phyloP scores from a whole-genome alignment of 2,888 invertebrate genomes.

The Ferdinandea cuprea region DNA sequence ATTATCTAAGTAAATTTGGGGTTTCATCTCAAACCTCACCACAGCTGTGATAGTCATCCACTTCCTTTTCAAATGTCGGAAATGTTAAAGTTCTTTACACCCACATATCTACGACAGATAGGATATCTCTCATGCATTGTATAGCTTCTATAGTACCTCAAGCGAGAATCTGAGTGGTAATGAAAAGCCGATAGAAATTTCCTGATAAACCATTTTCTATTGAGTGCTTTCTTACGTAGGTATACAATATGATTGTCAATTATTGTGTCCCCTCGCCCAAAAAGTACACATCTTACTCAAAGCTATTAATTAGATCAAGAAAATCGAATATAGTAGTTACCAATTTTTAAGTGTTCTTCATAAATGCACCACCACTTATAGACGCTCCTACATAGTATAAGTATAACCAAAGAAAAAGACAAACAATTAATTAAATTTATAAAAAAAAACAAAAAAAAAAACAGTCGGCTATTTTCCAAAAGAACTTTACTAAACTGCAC shows the following conservation, averaged over 20 bases:
- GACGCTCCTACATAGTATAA: too few relatives aligned
- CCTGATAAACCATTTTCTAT: conserved; percentile 51
- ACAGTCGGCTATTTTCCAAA: conserved; percentile 40
- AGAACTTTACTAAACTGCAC: conserved; percentile 37
- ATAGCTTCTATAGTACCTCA: conserved; percentile 19
- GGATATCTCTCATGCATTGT: conserved; percentile 17
- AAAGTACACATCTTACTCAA: conserved; percentile 17
- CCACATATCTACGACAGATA: conserved; percentile 1
- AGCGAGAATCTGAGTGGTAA: conserved; percentile 16
- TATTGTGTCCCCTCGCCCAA: background rate
- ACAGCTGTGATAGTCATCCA: background rate
- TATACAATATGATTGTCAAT: background rate
- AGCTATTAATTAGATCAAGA: conserved; percentile 61
- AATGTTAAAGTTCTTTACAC: conserved; percentile 19
- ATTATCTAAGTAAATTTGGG: too few relatives aligned
- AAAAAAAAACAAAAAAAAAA: background rate
- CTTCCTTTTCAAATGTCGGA: conserved; percentile 18
- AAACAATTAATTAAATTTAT: conserved; percentile 47
- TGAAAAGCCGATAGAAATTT: conserved; percentile 53
- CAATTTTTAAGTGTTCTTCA: conserved; percentile 11
- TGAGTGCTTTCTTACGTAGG: conserved; percentile 46
- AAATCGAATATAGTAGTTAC: conserved; percentile 53
- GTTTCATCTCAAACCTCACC: too few relatives aligned
- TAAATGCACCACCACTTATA: background rate
- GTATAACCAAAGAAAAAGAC: background rate